Percentiles rank a stretch among this genome's conserved stretches.
These are phyloP conservation scores for Dufourea novaeangliae DNA, from an alignment of 1,140 invertebrate species.

Conservation along the genomic window DNA sequence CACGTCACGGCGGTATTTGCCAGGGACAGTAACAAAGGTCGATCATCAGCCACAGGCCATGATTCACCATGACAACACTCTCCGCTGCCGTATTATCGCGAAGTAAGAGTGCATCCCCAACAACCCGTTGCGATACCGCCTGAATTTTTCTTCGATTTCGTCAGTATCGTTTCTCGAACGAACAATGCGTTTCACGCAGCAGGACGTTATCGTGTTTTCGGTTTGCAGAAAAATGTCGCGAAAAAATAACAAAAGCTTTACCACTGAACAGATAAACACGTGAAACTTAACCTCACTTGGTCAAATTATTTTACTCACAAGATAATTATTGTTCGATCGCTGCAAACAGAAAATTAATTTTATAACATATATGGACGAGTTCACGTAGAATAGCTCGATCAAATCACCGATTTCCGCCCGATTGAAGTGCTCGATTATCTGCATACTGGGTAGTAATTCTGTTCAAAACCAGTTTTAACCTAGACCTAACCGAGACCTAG, in stretches of 20 bases:
- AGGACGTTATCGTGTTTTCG: not conserved
- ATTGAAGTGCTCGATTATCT: not conserved
- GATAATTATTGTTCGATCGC: no score
- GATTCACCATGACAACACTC: conserved; percentile 28
- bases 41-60: conserved; percentile 12
- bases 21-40: conserved; percentile 35
- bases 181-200: not conserved
- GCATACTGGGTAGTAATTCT: not conserved
- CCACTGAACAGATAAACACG: not conserved
- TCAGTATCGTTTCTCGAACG: not conserved
- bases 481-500: conserved; percentile 43
- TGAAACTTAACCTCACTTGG: not conserved
- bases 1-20: conserved; percentile 42
- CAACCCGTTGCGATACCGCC: not conserved
- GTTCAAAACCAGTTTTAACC: conserved; percentile 32
- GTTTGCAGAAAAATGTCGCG: not conserved
- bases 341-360: no score
- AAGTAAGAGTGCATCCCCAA: not conserved
- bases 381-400: not conserved
- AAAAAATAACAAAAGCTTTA: not conserved
- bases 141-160: not conserved
- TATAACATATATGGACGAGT: not conserved
- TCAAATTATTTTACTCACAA: not conserved
- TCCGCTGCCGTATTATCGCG: conserved; percentile 7
- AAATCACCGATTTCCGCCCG: not conserved